Base-by-base conservation (phyloP, 2,888 invertebrate species). In the Arrhopalites spinosus region DNA sequence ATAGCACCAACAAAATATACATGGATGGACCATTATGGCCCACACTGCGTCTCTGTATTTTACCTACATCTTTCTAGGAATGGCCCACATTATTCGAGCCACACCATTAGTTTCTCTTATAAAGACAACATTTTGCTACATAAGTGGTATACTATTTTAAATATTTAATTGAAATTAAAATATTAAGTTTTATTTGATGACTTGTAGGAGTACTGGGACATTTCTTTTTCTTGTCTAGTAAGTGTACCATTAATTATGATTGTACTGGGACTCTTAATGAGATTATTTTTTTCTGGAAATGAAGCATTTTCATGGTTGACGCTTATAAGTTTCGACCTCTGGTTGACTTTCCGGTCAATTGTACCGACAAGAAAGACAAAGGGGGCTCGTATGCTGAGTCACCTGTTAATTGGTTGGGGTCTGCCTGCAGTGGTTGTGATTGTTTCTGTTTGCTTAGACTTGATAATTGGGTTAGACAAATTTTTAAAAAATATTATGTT, bases 311-410 rank as follows among this genome's bases (percentile, higher is more conserved):
- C 36, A 36, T 80, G 81, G 79, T 53, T 81, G 30, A 78, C 78
- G 3, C 75, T 81, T 13, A 76, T 80, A 36, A 79, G 78, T 27
- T 79, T 79, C 72, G 78, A 81, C 63, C 68, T 81, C 43, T 81
- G 78, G 73, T 79, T 76, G 29, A 80, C 80, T 63, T 81, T 81
- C 69, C 80, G 78, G 76, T 80, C 74, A 13, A 45, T 74, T n/a
- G 56, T 30, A 2, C 74, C 68, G 1, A n/a, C 68, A 15, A 50
- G 36, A 36, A 67, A 61, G 29, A 56, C 5, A 0, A 36, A 20
- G n/a, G 50, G 36, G 8, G n/a, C 29, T 36, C 56, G 69, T n/a
- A 36, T 74, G 61, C 0, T 67, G 0, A 23, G 45, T 5, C 69
- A 74, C 23, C 8, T 69, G 25, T 27, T 23, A 1, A 45, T 74